phyloP scores from a whole-genome alignment of 2,888 invertebrate species.

The Crocallis elinguaria region DNA sequence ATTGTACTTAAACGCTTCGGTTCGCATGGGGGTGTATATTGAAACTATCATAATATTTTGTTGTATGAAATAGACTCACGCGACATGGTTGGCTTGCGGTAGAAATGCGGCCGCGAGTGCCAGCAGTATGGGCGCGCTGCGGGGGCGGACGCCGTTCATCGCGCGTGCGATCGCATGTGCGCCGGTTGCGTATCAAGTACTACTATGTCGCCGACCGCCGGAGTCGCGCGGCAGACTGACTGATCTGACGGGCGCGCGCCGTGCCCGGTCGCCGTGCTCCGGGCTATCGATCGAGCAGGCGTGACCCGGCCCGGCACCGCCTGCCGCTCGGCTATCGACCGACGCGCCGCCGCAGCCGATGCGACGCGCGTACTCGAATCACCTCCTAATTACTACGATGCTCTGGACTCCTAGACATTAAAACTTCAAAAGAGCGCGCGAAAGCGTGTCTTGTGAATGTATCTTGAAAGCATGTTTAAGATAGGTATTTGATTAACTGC shows the following conservation, averaged over 20 bases:
- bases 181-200: conserved; percentile 41
- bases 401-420: conserved; percentile 59
- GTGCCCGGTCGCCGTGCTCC: conserved; percentile 64
- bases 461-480: not conserved
- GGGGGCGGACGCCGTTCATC: conserved; percentile 85
- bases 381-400: conserved; percentile 68
- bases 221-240: conserved; percentile 67
- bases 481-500: not conserved
- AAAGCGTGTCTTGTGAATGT: not conserved
- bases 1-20: conserved; percentile 42
- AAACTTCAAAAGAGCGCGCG: conserved; percentile 50
- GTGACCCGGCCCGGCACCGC: conserved; percentile 78
- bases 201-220: conserved; percentile 45
- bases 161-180: conserved; percentile 72
- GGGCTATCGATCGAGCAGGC: conserved; percentile 69
- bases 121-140: conserved; percentile 85
- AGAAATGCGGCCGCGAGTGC: conserved; percentile 85
- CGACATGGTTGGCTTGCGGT: conserved; percentile 85
- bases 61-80: conserved; percentile 75
- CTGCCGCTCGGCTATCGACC: conserved; percentile 77
- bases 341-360: conserved; percentile 66
- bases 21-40: conserved; percentile 6
- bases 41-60: not conserved
- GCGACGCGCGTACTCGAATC: conserved; percentile 65
- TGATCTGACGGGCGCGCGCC: conserved; percentile 55